Percentiles rank a stretch among this genome's conserved stretches.
These are phyloP conservation scores for Euleptes europaea DNA, from an alignment of 2,113 vertebrate species.

Conservation along the genomic window DNA sequence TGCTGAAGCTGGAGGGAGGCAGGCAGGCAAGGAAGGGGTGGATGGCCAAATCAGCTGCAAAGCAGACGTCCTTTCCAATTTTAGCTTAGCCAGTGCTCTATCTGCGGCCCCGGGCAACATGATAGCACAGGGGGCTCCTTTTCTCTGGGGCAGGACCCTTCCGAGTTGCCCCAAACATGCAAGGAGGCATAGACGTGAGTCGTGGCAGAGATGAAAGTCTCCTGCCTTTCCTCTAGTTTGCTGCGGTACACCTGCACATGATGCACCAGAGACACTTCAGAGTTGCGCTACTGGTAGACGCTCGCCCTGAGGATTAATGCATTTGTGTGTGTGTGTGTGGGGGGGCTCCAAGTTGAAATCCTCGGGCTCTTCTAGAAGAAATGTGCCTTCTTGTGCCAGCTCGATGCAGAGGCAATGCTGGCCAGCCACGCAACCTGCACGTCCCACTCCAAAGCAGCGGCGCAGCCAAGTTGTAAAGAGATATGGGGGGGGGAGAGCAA, in stretches of 20 bases:
- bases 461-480: background rate
- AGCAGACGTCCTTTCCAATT: constrained; percentile 24
- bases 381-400: background rate
- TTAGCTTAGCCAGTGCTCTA: constrained; percentile 19
- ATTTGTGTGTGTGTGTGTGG: fast-evolving
- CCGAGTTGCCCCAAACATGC: no score
- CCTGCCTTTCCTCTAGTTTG: background rate
- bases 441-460: background rate
- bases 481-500: background rate
- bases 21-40: background rate
- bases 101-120: background rate
- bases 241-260: background rate
- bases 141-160: background rate
- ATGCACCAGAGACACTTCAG: background rate
- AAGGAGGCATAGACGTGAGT: background rate
- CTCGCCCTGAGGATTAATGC: background rate
- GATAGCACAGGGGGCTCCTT: background rate
- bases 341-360: background rate
- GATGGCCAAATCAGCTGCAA: background rate
- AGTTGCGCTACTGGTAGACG: fast-evolving
- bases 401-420: background rate
- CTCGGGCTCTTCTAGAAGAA: background rate
- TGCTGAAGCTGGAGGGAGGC: background rate
- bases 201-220: background rate
- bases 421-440: background rate